Evolutionary conservation across 2,888 invertebrate species (phyloP).

Genomic region (Tachina lurida): DNA sequence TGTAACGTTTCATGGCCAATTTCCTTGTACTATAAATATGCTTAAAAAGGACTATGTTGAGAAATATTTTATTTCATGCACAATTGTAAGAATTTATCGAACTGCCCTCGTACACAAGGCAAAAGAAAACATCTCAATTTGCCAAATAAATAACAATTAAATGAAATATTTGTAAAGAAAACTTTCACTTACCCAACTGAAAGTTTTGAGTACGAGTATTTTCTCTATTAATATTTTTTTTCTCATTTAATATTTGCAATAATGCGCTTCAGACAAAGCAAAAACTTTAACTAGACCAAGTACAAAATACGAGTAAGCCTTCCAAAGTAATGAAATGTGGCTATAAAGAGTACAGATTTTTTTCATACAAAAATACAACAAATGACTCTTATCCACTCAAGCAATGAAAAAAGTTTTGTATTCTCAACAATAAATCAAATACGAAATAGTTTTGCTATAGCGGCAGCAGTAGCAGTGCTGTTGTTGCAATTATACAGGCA

Average conservation of each 20-base stretch:
- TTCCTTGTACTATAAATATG: too few relatives aligned
- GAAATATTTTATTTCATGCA: too few relatives aligned
- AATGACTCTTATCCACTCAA: conserved; percentile 9
- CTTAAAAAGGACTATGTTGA: too few relatives aligned
- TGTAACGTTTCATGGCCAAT: too few relatives aligned
- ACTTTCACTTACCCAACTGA: conserved; percentile 5
- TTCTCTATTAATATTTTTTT: background rate
- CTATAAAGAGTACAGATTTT: background rate
- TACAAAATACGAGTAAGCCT: conserved; percentile 34
- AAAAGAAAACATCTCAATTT: background rate
- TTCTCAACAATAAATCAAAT: conserved; percentile 10
- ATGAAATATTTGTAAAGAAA: background rate
- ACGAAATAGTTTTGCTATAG: background rate
- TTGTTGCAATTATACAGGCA: background rate
- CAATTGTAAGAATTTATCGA: too few relatives aligned
- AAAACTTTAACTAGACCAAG: conserved; percentile 42
- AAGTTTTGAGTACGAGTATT: background rate
- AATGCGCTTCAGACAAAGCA: background rate
- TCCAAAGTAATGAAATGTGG: background rate
- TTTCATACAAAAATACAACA: conserved; percentile 6
- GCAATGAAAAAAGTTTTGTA: conserved; percentile 10
- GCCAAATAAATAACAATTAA: background rate
- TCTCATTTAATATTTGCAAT: background rate
- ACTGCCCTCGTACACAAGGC: too few relatives aligned
- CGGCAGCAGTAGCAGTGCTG: background rate